Percentiles rank a stretch among this genome's conserved stretches.
These are phyloP conservation scores for Platycercus adscitus DNA, from an alignment of 2,113 vertebrate genomes.

Conservation along the genomic window DNA sequence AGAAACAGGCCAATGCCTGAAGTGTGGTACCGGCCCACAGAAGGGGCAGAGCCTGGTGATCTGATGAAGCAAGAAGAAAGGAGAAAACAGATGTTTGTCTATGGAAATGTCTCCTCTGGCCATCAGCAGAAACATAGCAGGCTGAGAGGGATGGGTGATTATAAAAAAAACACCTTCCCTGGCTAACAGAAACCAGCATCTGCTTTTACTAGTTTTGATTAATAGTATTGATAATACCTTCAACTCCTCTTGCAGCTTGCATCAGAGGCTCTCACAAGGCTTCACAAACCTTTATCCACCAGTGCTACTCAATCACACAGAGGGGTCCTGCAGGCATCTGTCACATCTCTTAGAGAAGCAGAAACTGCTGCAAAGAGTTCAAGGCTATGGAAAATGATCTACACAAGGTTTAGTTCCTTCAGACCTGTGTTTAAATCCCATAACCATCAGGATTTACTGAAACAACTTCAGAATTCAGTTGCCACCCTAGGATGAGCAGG, in stretches of 20 bases:
- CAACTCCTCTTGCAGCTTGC: background rate
- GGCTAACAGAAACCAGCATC: background rate
- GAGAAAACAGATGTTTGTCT: too few relatives aligned
- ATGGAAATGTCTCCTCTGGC: background rate
- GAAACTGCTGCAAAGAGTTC: background rate
- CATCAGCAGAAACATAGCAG: background rate
- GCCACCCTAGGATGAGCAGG: background rate
- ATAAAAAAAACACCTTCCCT: background rate
- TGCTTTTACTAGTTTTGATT: background rate
- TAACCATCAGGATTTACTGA: background rate
- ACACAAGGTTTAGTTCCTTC: background rate
- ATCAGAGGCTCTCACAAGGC: background rate
- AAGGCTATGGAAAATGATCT: background rate
- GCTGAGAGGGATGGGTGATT: rapidly evolving
- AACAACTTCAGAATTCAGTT: background rate
- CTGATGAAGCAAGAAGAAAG: background rate
- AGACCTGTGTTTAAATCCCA: background rate
- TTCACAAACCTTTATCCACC: background rate
- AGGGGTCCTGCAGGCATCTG: background rate
- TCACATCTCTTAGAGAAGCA: background rate
- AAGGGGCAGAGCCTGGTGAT: background rate
- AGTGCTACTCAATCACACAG: rapidly evolving
- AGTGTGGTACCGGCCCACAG: rapidly evolving
- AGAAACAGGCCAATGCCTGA: background rate
- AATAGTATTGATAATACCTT: background rate